These are phyloP conservation scores for Gobiocypris rarus DNA, from an alignment of 2,113 vertebrate species.

Conservation along the genomic window DNA sequence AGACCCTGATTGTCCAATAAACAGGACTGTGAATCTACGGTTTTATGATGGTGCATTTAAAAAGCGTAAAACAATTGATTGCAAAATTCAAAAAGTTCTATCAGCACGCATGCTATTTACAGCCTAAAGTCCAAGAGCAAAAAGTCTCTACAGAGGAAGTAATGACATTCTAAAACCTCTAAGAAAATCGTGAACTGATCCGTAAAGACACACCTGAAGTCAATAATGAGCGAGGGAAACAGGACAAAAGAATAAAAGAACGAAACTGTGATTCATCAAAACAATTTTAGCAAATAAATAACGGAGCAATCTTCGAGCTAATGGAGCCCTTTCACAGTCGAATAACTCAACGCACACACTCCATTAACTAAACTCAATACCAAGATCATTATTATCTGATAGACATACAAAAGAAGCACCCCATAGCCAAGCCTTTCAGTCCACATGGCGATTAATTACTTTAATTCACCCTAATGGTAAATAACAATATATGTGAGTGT, in stretches of 20 bases:
- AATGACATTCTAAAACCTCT: constrained; percentile 28
- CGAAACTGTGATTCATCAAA: constrained; percentile 52
- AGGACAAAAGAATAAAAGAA: constrained; percentile 45
- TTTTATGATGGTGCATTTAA: constrained; percentile 5
- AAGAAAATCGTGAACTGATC: constrained; percentile 47
- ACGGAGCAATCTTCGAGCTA: constrained; percentile 53
- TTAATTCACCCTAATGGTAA: constrained; percentile 47
- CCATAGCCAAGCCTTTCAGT: constrained; percentile 39
- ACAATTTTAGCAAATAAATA: constrained; percentile 59
- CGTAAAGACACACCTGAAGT: constrained; percentile 43
- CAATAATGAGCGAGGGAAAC: constrained; percentile 42
- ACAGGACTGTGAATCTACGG: not conserved
- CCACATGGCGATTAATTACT: constrained; percentile 44
- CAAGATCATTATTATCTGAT: constrained; percentile 39
- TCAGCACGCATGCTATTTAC: not conserved
- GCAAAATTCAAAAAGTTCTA: not conserved
- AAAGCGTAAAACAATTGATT: constrained; percentile 30
- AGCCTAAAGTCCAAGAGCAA: constrained; percentile 2
- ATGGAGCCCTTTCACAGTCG: constrained; percentile 56
- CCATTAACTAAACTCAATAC: constrained; percentile 54
- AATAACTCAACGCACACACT: constrained; percentile 29
- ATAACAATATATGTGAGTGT: constrained; percentile 40
- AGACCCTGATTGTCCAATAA: constrained; percentile 14
- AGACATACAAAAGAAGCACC: constrained; percentile 39
- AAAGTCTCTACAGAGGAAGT: not conserved